A percentile compares a stretch with the other conserved stretches of the same genome.
Conservation (phyloP, 2,888 invertebrate species). For the Rhagonycha fulva region DNA sequence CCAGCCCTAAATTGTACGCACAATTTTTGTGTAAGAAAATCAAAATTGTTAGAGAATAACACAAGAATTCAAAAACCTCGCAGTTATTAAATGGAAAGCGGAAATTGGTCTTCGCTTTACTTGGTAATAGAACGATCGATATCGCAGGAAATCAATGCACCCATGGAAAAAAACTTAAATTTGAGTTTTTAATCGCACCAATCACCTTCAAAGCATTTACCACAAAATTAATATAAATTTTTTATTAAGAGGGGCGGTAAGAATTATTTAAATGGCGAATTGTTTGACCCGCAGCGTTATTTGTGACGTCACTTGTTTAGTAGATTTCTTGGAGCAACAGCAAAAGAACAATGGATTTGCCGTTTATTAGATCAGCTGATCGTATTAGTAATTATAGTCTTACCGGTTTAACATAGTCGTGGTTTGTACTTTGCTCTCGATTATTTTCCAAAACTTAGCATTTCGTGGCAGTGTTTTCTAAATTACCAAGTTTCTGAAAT, state of each 20-base stretch:
- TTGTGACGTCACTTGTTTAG: neutral
- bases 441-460: neutral
- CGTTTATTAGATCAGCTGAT: slow-evolving; percentile 24
- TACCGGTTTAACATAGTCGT: slow-evolving; percentile 23
- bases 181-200: neutral
- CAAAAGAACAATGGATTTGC: slow-evolving; percentile 9
- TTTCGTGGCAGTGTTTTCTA: neutral
- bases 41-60: too few relatives aligned
- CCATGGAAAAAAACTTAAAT: neutral
- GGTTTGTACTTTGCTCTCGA: neutral
- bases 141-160: neutral
- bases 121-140: neutral
- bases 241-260: neutral
- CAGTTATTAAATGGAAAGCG: neutral
- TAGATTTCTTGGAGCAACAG: neutral
- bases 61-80: neutral
- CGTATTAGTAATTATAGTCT: slow-evolving; percentile 8
- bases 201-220: neutral
- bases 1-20: too few relatives aligned
- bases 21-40: too few relatives aligned
- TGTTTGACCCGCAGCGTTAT: neutral
- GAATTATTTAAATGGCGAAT: neutral
- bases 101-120: neutral
- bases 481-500: neutral
- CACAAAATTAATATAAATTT: neutral